These are phyloP conservation scores for Terrapene triunguis DNA, from an alignment of 2,113 vertebrate genomes.

Conservation along the genomic window DNA sequence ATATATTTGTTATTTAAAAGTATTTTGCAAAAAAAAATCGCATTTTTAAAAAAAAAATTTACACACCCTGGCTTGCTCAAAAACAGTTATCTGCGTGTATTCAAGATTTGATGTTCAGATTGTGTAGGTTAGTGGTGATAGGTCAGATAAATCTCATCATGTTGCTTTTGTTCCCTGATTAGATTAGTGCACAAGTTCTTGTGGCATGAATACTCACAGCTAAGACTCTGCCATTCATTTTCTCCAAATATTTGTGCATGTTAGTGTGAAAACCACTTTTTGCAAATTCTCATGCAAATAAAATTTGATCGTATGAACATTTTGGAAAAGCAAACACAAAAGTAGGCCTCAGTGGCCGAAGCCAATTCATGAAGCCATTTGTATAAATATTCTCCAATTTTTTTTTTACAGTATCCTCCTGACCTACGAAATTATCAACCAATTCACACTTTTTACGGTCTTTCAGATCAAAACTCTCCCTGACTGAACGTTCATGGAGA, in stretches of 20 bases:
- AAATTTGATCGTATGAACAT: not conserved
- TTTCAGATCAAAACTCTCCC: not conserved
- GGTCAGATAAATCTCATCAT: not conserved
- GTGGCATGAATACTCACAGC: not conserved
- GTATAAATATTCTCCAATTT: not conserved
- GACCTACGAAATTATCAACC: not conserved
- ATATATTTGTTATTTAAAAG: not conserved
- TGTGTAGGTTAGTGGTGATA: not conserved
- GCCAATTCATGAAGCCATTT: not conserved
- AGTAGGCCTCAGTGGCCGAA: not conserved
- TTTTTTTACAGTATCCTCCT: not conserved
- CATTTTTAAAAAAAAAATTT: rapidly evolving
- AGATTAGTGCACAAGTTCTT: not conserved
- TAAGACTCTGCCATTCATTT: constrained; percentile 3
- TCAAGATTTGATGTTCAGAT: not conserved
- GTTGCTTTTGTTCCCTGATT: not conserved
- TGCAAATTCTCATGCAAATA: not conserved
- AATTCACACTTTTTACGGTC: not conserved
- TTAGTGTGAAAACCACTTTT: not conserved
- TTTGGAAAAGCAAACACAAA: not conserved
- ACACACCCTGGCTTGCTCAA: not conserved
- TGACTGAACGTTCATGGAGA: not conserved
- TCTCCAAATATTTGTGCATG: constrained; percentile 2
- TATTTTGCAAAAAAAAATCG: not conserved
- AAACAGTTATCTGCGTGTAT: not conserved